These are phyloP conservation scores for Xestia c-nigrum DNA, from an alignment of 2,888 invertebrate genomes.

Conservation along the genomic window DNA sequence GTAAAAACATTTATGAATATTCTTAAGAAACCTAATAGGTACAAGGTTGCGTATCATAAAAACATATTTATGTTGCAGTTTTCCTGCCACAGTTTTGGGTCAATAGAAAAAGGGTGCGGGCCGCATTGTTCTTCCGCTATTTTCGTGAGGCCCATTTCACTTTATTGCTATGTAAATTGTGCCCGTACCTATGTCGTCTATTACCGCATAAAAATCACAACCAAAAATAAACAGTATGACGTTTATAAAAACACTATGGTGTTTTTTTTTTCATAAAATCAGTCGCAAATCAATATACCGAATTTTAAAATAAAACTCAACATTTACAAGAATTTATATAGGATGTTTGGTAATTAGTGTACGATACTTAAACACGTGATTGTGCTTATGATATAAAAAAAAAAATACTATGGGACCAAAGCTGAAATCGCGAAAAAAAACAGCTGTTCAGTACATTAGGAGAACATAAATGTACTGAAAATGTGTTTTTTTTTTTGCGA, in stretches of 20 bases:
- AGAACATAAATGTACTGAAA: too few relatives aligned
- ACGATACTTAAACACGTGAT: too few relatives aligned
- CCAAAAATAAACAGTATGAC: not conserved
- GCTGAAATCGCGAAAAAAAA: too few relatives aligned
- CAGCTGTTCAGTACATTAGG: too few relatives aligned
- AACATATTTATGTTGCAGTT: constrained; percentile 23
- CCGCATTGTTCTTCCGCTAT: constrained; percentile 24
- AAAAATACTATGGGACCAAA: too few relatives aligned
- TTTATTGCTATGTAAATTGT: constrained; percentile 21
- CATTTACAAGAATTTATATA: not conserved
- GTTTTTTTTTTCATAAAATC: not conserved
- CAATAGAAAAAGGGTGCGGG: constrained; percentile 34
- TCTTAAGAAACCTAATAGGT: constrained; percentile 4
- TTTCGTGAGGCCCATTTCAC: constrained; percentile 16
- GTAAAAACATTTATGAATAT: not conserved
- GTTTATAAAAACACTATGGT: not conserved
- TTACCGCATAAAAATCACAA: not conserved
- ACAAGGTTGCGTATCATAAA: constrained; percentile 25
- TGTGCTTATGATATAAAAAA: too few relatives aligned
- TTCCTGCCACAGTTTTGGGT: constrained; percentile 21
- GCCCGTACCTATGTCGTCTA: not conserved
- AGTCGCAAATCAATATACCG: not conserved
- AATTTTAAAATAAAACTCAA: not conserved
- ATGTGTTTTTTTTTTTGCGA: too few relatives aligned
- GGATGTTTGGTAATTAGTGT: too few relatives aligned